Percentiles rank a stretch among this genome's conserved stretches.
These are phyloP conservation scores for Steinernema carpocapsae DNA, from an alignment of 2,888 invertebrate genomes.

Conservation along the genomic window DNA sequence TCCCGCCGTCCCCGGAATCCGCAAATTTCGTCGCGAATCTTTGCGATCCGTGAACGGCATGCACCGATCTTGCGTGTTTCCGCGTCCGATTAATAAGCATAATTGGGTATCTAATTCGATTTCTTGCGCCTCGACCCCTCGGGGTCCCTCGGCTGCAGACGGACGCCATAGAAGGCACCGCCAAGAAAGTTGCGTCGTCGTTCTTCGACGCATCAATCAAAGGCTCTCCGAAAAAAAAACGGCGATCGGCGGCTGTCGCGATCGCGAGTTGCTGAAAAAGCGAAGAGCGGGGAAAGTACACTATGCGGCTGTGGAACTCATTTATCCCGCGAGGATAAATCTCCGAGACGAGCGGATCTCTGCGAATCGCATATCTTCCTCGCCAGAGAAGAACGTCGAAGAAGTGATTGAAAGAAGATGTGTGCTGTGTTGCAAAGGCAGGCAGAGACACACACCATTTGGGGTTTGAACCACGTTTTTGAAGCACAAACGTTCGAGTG, in stretches of 20 bases:
- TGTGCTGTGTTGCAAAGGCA: background rate
- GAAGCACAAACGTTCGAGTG: no score
- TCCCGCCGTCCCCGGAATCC: background rate
- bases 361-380: background rate
- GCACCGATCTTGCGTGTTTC: background rate
- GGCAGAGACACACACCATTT: no score
- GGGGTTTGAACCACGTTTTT: no score
- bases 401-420: background rate
- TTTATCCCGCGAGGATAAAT: conserved; percentile 28
- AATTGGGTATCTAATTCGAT: conserved; percentile 7
- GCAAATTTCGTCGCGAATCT: background rate
- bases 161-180: no score
- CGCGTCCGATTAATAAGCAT: conserved; percentile 21
- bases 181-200: conserved; percentile 22
- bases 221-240: conserved; percentile 5
- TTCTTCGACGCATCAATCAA: conserved; percentile 13
- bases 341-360: conserved; percentile 5
- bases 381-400: background rate
- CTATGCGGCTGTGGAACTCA: conserved; percentile 35
- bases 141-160: no score
- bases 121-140: no score
- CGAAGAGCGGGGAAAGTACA: conserved; percentile 14
- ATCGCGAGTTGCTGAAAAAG: conserved; percentile 2
- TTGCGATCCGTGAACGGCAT: background rate
- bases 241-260: conserved; percentile 24